A percentile compares a stretch with the other conserved stretches of the same genome.
Conservation (phyloP, 2,888 invertebrate genomes). For the Limnephilus marmoratus region DNA sequence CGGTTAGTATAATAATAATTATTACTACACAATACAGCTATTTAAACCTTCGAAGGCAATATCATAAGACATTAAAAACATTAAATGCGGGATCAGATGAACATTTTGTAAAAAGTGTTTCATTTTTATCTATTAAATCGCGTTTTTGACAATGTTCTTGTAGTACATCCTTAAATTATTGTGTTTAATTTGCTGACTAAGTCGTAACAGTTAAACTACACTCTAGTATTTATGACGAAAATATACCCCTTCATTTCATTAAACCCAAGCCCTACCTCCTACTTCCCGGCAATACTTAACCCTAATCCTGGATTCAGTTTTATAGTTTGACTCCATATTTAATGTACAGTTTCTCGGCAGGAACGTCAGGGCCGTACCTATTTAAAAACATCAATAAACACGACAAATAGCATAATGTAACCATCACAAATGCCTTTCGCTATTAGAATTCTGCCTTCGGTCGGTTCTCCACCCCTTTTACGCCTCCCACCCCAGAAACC, state of each 20-base stretch:
- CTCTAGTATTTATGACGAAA: background rate
- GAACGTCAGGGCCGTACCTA: background rate
- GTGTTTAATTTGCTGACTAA: background rate
- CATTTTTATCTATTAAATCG: background rate
- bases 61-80: no score
- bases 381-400: constrained; percentile 20
- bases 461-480: background rate
- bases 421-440: constrained; percentile 13
- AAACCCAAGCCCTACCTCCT: background rate
- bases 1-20: no score
- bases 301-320: background rate
- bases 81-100: no score
- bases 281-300: background rate
- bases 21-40: no score
- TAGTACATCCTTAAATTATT: background rate
- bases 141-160: background rate
- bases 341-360: background rate
- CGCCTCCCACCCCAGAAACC: background rate
- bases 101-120: no score
- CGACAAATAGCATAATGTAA: constrained; percentile 29
- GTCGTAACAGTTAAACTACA: background rate
- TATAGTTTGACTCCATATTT: background rate
- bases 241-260: background rate
- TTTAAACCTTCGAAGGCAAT: no score
- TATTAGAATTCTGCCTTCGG: constrained; percentile 32